Evolutionary conservation across 2,113 vertebrate species (phyloP).

Genomic region (Dipodomys merriami): DNA sequence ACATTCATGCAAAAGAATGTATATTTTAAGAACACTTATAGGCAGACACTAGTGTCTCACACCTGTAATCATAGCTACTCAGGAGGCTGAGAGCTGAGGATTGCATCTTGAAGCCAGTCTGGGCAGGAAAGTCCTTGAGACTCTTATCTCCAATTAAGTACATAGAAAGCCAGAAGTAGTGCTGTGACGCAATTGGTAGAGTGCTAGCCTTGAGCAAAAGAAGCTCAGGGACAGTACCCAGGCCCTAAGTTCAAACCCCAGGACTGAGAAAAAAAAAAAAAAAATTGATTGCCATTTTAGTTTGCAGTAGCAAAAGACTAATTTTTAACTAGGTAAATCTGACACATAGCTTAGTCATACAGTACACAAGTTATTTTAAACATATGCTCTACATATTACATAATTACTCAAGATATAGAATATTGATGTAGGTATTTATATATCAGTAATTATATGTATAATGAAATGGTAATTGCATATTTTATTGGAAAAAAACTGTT

Average conservation of each 20-base stretch:
- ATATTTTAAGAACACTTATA: not conserved
- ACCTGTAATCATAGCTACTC: no score
- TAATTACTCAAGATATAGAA: not conserved
- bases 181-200: no score
- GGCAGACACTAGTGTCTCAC: no score
- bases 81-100: no score
- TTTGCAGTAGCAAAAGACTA: not conserved
- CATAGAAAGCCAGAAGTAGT: no score
- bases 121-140: no score
- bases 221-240: no score
- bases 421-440: not conserved
- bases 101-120: no score
- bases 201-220: no score
- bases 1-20: not conserved
- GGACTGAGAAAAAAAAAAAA: no score
- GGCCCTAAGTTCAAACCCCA: no score
- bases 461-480: not conserved
- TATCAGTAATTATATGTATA: not conserved
- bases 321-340: conserved; percentile 22
- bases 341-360: not conserved
- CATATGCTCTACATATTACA: not conserved
- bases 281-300: not conserved
- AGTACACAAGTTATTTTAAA: not conserved
- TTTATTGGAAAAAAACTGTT: not conserved
- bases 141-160: no score